phyloP scores from a whole-genome alignment of 1,140 invertebrate species.

The Apis cerana region DNA sequence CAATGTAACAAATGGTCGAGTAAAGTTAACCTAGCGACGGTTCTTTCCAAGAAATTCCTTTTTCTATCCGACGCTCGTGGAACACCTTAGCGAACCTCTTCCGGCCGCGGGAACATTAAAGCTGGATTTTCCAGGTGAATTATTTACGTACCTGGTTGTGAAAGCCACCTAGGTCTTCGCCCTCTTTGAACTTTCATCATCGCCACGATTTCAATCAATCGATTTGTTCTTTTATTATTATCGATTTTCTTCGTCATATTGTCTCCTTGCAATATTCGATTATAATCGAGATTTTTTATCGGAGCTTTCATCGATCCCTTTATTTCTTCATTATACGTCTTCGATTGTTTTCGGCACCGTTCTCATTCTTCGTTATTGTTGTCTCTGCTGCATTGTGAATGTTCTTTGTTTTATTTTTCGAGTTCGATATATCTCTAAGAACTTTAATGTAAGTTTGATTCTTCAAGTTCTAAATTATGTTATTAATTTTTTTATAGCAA shows the following conservation, averaged over 20 bases:
- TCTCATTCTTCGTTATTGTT: neutral
- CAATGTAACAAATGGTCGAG: slow-evolving; percentile 43
- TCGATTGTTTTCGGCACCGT: neutral
- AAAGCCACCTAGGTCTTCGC: slow-evolving; percentile 61
- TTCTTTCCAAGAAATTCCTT: slow-evolving; percentile 44
- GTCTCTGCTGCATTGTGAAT: neutral
- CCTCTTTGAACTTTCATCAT: slow-evolving; percentile 39
- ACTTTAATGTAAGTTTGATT: too few species aligned
- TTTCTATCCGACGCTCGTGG: slow-evolving; percentile 17
- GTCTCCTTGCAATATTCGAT: neutral
- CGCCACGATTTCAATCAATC: slow-evolving; percentile 10
- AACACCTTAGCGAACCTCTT: slow-evolving; percentile 51
- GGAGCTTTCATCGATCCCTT: slow-evolving; percentile 22
- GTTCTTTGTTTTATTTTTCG: neutral
- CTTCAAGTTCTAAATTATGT: too few species aligned
- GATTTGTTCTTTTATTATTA: neutral
- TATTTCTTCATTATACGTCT: slow-evolving; percentile 8
- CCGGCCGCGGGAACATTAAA: slow-evolving; percentile 62
- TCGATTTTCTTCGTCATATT: neutral
- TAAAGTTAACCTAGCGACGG: neutral
- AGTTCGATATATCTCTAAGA: neutral
- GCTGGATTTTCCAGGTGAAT: slow-evolving; percentile 75
- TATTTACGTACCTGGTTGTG: slow-evolving; percentile 69
- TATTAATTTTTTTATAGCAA: too few species aligned
- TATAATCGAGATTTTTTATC: slow-evolving; percentile 20